Conservation (phyloP, 2,888 invertebrate species). For the Standfussiana lucernea region DNA sequence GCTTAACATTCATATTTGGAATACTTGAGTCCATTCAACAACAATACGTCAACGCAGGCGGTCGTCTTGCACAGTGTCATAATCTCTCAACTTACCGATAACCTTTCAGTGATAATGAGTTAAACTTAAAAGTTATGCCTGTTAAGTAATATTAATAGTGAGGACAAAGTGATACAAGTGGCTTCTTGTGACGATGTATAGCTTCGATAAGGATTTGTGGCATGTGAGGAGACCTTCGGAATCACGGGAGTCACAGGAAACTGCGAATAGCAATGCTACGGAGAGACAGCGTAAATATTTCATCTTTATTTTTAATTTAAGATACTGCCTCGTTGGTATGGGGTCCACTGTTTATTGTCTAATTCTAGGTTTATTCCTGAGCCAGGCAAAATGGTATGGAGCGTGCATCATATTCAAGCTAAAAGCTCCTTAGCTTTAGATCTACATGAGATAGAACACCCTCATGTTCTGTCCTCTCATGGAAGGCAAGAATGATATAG, state of each 20-base stretch:
- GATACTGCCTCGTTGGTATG: neutral
- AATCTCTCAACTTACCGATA: slow-evolving; percentile 57
- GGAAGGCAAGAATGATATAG: neutral
- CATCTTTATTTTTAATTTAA: neutral
- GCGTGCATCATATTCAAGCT: neutral
- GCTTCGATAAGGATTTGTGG: slow-evolving; percentile 88
- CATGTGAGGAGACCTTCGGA: slow-evolving; percentile 84
- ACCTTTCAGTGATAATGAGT: slow-evolving; percentile 65
- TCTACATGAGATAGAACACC: neutral
- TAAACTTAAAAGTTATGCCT: slow-evolving; percentile 45
- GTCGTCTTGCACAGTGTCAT: slow-evolving; percentile 59
- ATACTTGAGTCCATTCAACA: slow-evolving; percentile 56
- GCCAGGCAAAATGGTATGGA: neutral
- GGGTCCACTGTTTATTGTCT: neutral
- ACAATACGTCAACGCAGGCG: slow-evolving; percentile 35
- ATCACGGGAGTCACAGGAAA: slow-evolving; percentile 71
- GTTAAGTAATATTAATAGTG: slow-evolving; percentile 43
- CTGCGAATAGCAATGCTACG: slow-evolving; percentile 66
- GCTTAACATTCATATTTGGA: slow-evolving; percentile 52
- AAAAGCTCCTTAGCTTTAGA: neutral
- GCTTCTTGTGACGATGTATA: slow-evolving; percentile 80
- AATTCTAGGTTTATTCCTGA: neutral
- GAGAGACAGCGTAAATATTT: slow-evolving; percentile 74
- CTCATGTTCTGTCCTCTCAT: too few species aligned
- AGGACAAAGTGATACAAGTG: slow-evolving; percentile 50